A percentile compares a stretch with the other conserved stretches of the same genome.
phyloP scores from a whole-genome alignment of 2,797 vertebrate genomes.

The Cephalopachus bancanus region DNA sequence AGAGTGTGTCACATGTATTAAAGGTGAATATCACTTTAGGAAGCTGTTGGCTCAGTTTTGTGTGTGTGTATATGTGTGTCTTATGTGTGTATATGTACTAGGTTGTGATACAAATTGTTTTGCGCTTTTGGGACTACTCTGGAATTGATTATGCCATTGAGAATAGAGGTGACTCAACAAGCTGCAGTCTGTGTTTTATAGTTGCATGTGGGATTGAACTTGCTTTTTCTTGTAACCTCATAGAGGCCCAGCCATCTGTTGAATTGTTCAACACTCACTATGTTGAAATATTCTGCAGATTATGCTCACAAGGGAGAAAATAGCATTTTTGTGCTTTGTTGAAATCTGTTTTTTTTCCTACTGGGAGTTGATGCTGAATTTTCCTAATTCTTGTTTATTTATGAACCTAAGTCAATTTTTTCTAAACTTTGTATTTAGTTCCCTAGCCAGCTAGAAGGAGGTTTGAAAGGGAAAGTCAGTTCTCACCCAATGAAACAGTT shows the following conservation, averaged over 20 bases:
- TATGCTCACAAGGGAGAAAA: background rate
- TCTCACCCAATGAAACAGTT: background rate
- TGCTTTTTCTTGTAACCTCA: background rate
- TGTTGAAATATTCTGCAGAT: slow-evolving; percentile 16
- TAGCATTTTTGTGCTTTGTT: slow-evolving; percentile 54
- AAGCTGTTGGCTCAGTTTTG: background rate
- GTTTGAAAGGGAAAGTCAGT: background rate
- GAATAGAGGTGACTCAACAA: background rate
- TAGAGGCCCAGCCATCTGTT: background rate
- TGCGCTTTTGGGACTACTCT: background rate
- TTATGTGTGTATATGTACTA: background rate
- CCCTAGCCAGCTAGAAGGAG: background rate
- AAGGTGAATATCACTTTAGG: background rate
- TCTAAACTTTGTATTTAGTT: slow-evolving; percentile 53
- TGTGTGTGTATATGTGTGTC: background rate
- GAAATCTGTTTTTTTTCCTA: slow-evolving; percentile 2
- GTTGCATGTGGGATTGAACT: background rate
- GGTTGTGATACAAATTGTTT: background rate
- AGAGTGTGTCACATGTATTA: background rate
- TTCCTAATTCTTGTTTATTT: slow-evolving; percentile 25
- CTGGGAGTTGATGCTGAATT: background rate
- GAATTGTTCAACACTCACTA: background rate
- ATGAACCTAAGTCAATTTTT: slow-evolving; percentile 11
- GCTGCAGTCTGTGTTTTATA: background rate
- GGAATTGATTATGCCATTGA: background rate